phyloP scores from a whole-genome alignment of 2,888 invertebrate species.

The Parelbella ahira region DNA sequence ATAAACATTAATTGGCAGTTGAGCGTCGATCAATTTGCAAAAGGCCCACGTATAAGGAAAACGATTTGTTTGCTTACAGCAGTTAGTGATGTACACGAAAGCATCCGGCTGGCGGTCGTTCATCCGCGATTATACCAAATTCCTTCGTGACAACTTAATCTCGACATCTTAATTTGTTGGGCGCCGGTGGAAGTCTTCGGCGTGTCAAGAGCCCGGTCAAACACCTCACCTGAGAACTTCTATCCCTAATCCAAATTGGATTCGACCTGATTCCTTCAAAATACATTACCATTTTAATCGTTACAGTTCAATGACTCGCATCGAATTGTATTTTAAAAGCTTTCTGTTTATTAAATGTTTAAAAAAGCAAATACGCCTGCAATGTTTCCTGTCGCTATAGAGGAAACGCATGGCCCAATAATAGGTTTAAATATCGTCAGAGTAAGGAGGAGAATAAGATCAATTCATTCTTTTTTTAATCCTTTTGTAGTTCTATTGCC shows the following conservation, averaged over 20 bases:
- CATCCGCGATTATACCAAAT: conserved; percentile 41
- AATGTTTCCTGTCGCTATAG: conserved; percentile 10
- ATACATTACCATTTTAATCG: conserved; percentile 31
- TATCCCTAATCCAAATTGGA: conserved; percentile 33
- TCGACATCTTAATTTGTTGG: conserved; percentile 56
- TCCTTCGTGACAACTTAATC: conserved; percentile 58
- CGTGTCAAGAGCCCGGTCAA: conserved; percentile 60
- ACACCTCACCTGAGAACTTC: conserved; percentile 53
- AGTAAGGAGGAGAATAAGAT: no score
- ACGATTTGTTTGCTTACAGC: conserved; percentile 42
- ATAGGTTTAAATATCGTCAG: no score
- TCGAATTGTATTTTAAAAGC: conserved; percentile 5
- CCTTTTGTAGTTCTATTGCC: no score
- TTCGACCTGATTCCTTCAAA: conserved; percentile 33
- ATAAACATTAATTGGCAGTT: conserved; percentile 40
- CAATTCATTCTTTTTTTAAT: no score
- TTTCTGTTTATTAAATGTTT: conserved; percentile 11
- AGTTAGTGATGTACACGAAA: conserved; percentile 27
- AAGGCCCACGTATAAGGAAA: conserved; percentile 46
- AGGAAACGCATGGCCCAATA: neutral
- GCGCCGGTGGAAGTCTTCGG: conserved; percentile 47
- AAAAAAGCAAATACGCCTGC: neutral
- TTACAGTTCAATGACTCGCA: conserved; percentile 28
- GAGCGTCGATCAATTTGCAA: conserved; percentile 41
- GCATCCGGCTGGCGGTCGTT: conserved; percentile 35